These are phyloP conservation scores for Tragelaphus eurycerus DNA, from an alignment of 2,797 vertebrate species.

Conservation along the genomic window DNA sequence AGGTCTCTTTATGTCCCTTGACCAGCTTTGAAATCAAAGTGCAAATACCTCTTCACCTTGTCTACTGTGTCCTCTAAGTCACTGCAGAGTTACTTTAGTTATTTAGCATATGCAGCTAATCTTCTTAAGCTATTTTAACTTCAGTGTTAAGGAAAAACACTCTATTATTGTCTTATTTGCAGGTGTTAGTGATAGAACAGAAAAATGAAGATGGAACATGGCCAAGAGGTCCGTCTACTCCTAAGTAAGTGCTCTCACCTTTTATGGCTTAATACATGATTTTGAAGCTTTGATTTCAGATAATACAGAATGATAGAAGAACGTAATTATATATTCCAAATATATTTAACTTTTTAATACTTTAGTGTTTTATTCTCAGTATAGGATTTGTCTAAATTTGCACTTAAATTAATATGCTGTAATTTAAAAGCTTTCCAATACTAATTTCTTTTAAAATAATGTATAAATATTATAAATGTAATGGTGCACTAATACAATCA, in stretches of 20 bases:
- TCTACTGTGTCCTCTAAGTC: constrained; percentile 33
- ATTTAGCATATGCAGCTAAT: constrained; percentile 36
- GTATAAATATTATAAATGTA: background rate
- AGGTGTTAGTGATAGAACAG: constrained; percentile 99
- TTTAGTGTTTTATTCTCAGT: constrained; percentile 17
- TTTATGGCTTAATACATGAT: constrained; percentile 48
- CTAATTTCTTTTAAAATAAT: constrained; percentile 41
- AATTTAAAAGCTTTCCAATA: constrained; percentile 6
- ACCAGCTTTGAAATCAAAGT: constrained; percentile 35
- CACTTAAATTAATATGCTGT: background rate
- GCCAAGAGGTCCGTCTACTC: constrained; percentile 94
- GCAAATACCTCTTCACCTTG: background rate
- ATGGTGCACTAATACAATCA: background rate
- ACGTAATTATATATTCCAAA: background rate
- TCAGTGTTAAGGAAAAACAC: constrained; percentile 46
- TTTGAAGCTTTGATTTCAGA: constrained; percentile 22
- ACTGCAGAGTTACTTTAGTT: constrained; percentile 32
- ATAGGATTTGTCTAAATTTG: constrained; percentile 14
- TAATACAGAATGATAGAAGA: constrained; percentile 14
- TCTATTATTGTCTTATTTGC: constrained; percentile 70
- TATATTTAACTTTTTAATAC: background rate
- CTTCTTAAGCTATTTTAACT: constrained; percentile 56
- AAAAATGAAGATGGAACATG: constrained; percentile 97
- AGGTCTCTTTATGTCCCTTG: background rate
- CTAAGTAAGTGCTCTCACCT: constrained; percentile 90